Base-by-base conservation (phyloP, 2,113 vertebrate genomes). In the Elgaria multicarinata region DNA sequence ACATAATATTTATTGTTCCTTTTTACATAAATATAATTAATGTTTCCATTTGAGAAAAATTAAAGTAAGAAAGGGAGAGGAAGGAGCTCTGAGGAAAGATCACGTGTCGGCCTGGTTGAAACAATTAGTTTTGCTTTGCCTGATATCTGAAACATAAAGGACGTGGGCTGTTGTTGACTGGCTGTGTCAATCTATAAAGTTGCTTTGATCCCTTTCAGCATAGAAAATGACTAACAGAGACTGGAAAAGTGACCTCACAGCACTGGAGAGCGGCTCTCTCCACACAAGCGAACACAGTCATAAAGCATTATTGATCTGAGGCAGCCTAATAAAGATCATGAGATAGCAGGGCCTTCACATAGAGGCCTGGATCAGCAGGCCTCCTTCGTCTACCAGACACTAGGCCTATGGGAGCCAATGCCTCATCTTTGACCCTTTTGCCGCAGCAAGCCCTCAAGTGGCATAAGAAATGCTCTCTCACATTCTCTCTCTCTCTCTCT, bases 91-190 rank as follows among this genome's bases (percentile, higher is more conserved):
- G 92, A 93, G 90, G 93, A 94, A 94, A 91, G 89, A 86, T 91
- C 90, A 86, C 85, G 90, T 85, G 75, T 86, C 81, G 84, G 87
- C 92, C 95, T 94, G 95, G 94, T 94, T 94, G 94, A 91, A 96
- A 89, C 93, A 93, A 95, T 95, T 95, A 90, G 81, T 92, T 94
- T 89, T 86, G 92, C 89, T 88, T 93, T 93, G 64, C 92, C 83
- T 64, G 88, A 96, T 95, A 96, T 95, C 91, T 93, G 94, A 96
- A 92, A 86, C 92, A 94, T 69, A 92, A 95, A 96, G 78, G 90
- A 80, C 55, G 75, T 89, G 81, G 42, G 94, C 92, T 75, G 22
- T 58, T 93, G 89, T 88, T 20, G 87, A 93, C 87, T 86, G 83
- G 33, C 90, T 95, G 91, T 91, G 92, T 90, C 81, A 91, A 90